Conservation (phyloP, 2,113 vertebrate genomes). For the Scalopus aquaticus region DNA sequence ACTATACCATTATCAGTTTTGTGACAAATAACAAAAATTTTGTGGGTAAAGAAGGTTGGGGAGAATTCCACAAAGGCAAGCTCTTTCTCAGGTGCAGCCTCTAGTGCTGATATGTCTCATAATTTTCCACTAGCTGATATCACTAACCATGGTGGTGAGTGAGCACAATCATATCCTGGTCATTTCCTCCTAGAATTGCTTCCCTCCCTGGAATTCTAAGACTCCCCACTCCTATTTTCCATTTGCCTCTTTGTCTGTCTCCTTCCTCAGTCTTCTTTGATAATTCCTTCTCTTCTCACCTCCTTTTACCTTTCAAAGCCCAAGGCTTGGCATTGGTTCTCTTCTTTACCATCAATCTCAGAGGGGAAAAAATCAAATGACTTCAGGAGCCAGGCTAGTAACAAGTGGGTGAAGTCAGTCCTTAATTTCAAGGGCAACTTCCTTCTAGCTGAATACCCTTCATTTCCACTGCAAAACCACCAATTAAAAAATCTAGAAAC, state of each 20-base stretch:
- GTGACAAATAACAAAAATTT: neutral
- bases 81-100: neutral
- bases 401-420: neutral
- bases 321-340: neutral
- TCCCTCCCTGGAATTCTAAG: neutral
- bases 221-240: neutral
- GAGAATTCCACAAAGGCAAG: neutral
- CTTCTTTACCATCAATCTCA: neutral
- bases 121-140: constrained; percentile 10
- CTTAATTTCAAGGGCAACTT: neutral
- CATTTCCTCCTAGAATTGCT: neutral
- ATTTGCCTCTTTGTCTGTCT: neutral
- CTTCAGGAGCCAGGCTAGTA: neutral
- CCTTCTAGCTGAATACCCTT: neutral
- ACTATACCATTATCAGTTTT: neutral
- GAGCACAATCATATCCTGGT: constrained; percentile 12
- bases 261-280: neutral
- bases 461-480: neutral
- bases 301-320: neutral
- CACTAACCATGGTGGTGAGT: constrained; percentile 8
- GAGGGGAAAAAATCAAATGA: neutral
- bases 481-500: neutral
- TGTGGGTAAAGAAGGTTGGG: constrained; percentile 17
- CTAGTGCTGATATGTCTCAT: constrained; percentile 27
- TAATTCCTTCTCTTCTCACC: neutral